phyloP scores from a whole-genome alignment of 1,140 invertebrate genomes.

The Sycophila sp. region DNA sequence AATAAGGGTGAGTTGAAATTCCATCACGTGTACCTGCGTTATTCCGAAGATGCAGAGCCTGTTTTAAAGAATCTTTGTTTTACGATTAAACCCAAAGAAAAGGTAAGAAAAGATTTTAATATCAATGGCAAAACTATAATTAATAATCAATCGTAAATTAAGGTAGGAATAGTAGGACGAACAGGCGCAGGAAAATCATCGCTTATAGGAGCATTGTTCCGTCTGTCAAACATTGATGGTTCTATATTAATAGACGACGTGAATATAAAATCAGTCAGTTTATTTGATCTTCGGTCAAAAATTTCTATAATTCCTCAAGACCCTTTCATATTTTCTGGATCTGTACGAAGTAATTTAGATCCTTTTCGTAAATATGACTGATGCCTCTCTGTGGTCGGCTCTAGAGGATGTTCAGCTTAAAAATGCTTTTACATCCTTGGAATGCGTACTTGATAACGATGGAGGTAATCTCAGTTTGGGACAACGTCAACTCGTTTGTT shows the following conservation, averaged over 20 bases:
- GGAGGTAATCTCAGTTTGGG: conserved; percentile 76
- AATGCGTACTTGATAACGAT: conserved; percentile 69
- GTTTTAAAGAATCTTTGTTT: conserved; percentile 72
- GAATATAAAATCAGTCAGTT: background rate
- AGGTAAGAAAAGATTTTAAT: conserved; percentile 45
- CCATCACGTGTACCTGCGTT: conserved; percentile 66
- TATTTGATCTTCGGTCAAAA: background rate
- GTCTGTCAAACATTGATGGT: background rate
- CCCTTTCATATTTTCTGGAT: conserved; percentile 74
- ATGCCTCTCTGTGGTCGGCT: conserved; percentile 74
- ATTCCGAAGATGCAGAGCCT: conserved; percentile 65
- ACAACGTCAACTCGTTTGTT: conserved; percentile 76
- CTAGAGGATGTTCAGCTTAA: conserved; percentile 66
- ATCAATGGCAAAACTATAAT: background rate
- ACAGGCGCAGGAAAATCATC: background rate
- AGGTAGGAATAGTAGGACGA: background rate
- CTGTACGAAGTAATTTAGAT: conserved; percentile 71
- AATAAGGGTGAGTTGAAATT: conserved; percentile 73
- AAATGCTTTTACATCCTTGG: conserved; percentile 44
- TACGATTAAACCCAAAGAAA: conserved; percentile 61
- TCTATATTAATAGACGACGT: background rate
- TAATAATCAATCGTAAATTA: background rate
- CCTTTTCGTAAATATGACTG: conserved; percentile 70
- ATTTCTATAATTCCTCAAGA: conserved; percentile 77
- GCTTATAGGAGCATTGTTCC: background rate